A percentile compares a stretch with the other conserved stretches of the same genome.
Conservation (phyloP, 2,113 vertebrate species). For the Cranoglanis bouderius region DNA sequence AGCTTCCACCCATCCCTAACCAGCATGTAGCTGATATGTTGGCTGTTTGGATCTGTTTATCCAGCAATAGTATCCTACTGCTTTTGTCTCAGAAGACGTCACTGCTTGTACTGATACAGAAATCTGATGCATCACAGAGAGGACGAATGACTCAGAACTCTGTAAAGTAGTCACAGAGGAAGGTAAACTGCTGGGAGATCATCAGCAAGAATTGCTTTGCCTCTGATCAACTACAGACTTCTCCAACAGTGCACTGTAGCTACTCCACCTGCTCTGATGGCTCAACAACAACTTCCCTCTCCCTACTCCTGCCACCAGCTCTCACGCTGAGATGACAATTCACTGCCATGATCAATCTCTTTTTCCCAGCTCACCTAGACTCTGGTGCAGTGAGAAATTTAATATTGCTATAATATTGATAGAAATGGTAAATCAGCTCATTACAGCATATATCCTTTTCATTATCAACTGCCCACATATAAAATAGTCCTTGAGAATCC, state of each 20-base stretch:
- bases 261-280: conserved; percentile 25
- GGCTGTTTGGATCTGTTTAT: neutral
- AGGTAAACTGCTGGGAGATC: neutral
- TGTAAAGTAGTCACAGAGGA: neutral
- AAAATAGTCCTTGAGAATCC: neutral
- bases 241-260: conserved; percentile 1
- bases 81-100: neutral
- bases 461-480: neutral
- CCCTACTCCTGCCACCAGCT: neutral
- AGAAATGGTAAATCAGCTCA: neutral
- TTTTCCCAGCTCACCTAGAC: neutral
- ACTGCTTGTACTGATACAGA: neutral
- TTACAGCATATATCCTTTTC: neutral
- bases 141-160: neutral
- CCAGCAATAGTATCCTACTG: too few species aligned
- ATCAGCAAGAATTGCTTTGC: neutral
- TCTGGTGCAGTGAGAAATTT: neutral
- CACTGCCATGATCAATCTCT: neutral
- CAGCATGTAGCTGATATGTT: neutral
- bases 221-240: neutral
- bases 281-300: neutral
- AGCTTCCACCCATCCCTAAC: neutral
- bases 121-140: neutral
- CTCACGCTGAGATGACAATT: neutral
- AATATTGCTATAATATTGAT: neutral